Evolutionary conservation across 2,797 vertebrate genomes (phyloP).

Genomic region (Intellagama lesueurii): DNA sequence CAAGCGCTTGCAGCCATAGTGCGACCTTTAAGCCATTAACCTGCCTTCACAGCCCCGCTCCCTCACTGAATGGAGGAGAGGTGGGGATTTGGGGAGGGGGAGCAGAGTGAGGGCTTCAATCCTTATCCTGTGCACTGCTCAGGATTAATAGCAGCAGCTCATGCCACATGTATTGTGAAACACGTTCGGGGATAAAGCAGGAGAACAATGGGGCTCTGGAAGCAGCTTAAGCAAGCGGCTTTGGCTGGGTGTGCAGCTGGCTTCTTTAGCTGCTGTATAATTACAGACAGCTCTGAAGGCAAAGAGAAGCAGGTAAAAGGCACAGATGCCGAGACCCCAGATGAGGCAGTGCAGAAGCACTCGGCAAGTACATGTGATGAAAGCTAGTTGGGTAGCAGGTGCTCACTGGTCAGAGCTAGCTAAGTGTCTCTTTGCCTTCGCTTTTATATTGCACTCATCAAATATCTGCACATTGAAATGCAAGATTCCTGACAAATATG

Average conservation of each 20-base stretch:
- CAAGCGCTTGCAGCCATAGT: background rate
- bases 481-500: background rate
- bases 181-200: constrained; percentile 5
- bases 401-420: background rate
- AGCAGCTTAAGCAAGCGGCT: constrained; percentile 17
- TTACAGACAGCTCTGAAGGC: constrained; percentile 14
- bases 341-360: background rate
- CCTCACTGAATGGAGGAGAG: background rate
- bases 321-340: background rate
- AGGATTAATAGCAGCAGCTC: constrained; percentile 11
- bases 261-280: background rate
- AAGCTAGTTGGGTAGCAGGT: too few relatives aligned
- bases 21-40: background rate
- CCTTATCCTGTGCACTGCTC: background rate
- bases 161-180: constrained; percentile 12
- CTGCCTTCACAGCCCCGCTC: background rate
- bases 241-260: constrained; percentile 29
- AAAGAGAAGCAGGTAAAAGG: background rate
- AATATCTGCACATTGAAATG: background rate
- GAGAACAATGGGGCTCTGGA: constrained; percentile 27
- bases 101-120: background rate
- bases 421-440: background rate
- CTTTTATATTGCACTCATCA: background rate
- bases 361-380: background rate
- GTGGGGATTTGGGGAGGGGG: background rate